phyloP scores from a whole-genome alignment of 2,797 vertebrate species.

The Brachymystax lenok region DNA sequence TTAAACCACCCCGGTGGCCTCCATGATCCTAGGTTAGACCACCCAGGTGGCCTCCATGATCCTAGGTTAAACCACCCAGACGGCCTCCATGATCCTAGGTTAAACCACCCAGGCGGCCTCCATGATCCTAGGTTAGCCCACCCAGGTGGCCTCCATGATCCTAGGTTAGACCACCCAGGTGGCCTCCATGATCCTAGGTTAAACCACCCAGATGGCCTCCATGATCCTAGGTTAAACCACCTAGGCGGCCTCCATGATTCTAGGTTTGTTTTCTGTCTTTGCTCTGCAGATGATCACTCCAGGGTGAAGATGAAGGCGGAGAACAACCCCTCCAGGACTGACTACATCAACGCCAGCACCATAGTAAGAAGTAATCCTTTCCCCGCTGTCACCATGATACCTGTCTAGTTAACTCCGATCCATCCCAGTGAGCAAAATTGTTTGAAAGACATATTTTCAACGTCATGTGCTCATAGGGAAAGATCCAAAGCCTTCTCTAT shows the following conservation, averaged over 20 bases:
- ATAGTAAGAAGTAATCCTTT: constrained; percentile 79
- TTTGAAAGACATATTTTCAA: background rate
- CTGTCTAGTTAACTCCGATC: background rate
- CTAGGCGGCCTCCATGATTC: too few relatives aligned
- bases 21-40: too few relatives aligned
- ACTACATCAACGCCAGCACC: constrained; percentile 97
- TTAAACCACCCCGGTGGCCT: background rate
- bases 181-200: background rate
- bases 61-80: background rate
- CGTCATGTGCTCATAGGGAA: too few relatives aligned
- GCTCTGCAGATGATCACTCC: constrained; percentile 86
- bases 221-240: background rate
- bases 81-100: too few relatives aligned
- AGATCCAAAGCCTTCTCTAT: too few relatives aligned
- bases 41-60: background rate
- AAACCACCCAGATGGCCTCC: background rate
- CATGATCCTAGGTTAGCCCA: background rate
- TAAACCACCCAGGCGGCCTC: too few relatives aligned
- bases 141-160: too few relatives aligned
- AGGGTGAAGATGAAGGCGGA: constrained; percentile 92
- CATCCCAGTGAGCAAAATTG: background rate
- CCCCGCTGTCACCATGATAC: constrained; percentile 33
- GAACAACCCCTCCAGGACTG: constrained; percentile 87
- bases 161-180: too few relatives aligned
- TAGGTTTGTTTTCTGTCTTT: constrained; percentile 1